These are phyloP conservation scores for Cuculus canorus DNA, from an alignment of 2,797 vertebrate species.

Conservation along the genomic window DNA sequence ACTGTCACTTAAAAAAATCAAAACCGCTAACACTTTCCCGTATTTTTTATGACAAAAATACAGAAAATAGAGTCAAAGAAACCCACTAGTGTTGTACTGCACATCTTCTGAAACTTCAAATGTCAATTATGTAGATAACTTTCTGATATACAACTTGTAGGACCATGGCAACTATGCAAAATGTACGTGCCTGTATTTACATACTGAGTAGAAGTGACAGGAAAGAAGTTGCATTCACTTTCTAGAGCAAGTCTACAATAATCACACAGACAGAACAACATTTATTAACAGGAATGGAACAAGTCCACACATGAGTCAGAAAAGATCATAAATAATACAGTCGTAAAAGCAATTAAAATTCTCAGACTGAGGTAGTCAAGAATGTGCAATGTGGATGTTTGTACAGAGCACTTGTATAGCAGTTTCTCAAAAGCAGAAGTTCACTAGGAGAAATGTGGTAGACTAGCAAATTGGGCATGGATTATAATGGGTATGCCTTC, in stretches of 20 bases:
- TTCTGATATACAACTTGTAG: neutral
- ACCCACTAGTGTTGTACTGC: neutral
- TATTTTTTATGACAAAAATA: neutral
- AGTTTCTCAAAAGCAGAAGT: constrained; percentile 44
- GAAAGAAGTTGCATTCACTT: constrained; percentile 44
- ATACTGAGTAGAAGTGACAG: constrained; percentile 27
- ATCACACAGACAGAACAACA: constrained; percentile 82
- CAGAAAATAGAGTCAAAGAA: neutral
- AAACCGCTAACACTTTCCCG: neutral
- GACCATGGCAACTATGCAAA: constrained; percentile 1
- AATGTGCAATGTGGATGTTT: neutral
- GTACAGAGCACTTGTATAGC: constrained; percentile 36
- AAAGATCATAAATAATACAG: constrained; percentile 60
- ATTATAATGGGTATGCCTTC: constrained; percentile 24
- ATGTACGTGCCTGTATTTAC: constrained; percentile 31
- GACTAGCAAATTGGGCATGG: neutral
- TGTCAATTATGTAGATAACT: neutral
- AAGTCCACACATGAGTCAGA: constrained; percentile 60
- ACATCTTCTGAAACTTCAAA: neutral
- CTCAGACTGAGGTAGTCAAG: constrained; percentile 34
- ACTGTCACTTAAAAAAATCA: neutral
- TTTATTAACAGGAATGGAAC: constrained; percentile 81
- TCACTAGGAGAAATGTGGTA: constrained; percentile 25
- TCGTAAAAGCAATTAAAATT: constrained; percentile 20
- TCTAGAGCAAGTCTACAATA: constrained; percentile 75